Evolutionary conservation across 1,140 invertebrate species (phyloP), one percentile per base, ranked within the genome.

Genomic region (Aphelenchoides fujianensis): DNA sequence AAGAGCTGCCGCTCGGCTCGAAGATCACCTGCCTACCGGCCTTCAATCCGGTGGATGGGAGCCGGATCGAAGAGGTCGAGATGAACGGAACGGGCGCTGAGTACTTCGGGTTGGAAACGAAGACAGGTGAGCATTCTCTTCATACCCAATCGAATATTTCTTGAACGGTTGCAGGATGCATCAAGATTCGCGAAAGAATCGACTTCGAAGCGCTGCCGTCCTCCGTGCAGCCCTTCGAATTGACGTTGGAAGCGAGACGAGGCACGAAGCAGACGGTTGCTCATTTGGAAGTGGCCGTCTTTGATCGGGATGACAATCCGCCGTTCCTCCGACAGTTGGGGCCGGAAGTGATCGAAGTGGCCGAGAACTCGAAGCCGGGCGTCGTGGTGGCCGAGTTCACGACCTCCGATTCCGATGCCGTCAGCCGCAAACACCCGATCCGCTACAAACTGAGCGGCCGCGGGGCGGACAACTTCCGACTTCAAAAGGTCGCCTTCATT

Each of bases 401-500:
- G n/a, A 34, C 32, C 27, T 23, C 16, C 30, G 71, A 73, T 62
- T 31, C 16, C 9, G 71, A 73, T 62, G 37, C 53, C 9, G 30
- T 28, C 16, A 3, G 1, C 1, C 19, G 53, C 3, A 70, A 70
- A 19, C 30, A 32, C 1, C 9, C 16, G 27, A 31, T 73, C 64
- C 37, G 28, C n/a, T 72, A 23, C 23, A 37, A 37, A 34, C 35
- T 72, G 31, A 63, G 27, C 34, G 68, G 69, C n/a, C 30, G 52
- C 31, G 48, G 27, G 9, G 52, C 69, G 9, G 32, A 27, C 23
- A 73, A 73, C 32, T 73, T 73, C 34, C 69, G 41, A 19, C 61
- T 73, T 3, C 70, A 62, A 73, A 37, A 73, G 41, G 70, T 73
- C 54, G n/a, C 72, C 35, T 48, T 31, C 28, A 68, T 69, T 69